Evolutionary conservation across 2,888 invertebrate genomes (phyloP), one percentile per base, ranked within the genome.

Genomic region (Drosophila neonasuta): DNA sequence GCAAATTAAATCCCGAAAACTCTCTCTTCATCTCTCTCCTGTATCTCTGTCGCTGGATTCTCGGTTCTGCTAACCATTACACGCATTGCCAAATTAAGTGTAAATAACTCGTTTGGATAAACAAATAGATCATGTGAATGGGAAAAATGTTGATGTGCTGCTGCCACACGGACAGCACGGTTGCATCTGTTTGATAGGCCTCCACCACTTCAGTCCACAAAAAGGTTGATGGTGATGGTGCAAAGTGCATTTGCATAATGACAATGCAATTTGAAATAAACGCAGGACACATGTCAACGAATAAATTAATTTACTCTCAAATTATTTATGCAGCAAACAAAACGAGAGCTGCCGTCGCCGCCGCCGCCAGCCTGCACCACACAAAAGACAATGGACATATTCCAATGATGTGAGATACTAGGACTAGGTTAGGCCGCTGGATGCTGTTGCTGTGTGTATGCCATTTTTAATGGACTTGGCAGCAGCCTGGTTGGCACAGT

Each of bases 261-360:
- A 80, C 74, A 85, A 82, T 85, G 85, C 85, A 81, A 80, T 81
- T 81, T 84, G 78, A 70, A 79, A 78, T 79, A 79, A 80, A 85
- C 85, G 71, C 71, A 68, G 82, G 80, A 84, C 80, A 87, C 90
- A 90, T 90, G 90, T 81, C 88, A 85, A 78, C 88, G 90, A 90
- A 90, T 90, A 89, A 90, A 90, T 90, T 90, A 90, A 89, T 89
- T 90, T 88, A 87, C 89, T 87, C 87, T 80, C 83, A 87, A 82
- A 84, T 88, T 88, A 82, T 86, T 82, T 86, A 80, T 83, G 80
- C 80, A 80, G 71, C 73, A 80, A 82, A 80, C 76, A 77, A 60
- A 73, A 73, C 44, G 32, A 63, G 45, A 13, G 39, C 39, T 7
- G 39, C 13, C n/a, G 36, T 20, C 20, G 0, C 20, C 20, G 20